Percentiles rank a stretch among this genome's conserved stretches.
Conservation (phyloP, 2,797 vertebrate genomes). For the Micromesistius poutassou region DNA sequence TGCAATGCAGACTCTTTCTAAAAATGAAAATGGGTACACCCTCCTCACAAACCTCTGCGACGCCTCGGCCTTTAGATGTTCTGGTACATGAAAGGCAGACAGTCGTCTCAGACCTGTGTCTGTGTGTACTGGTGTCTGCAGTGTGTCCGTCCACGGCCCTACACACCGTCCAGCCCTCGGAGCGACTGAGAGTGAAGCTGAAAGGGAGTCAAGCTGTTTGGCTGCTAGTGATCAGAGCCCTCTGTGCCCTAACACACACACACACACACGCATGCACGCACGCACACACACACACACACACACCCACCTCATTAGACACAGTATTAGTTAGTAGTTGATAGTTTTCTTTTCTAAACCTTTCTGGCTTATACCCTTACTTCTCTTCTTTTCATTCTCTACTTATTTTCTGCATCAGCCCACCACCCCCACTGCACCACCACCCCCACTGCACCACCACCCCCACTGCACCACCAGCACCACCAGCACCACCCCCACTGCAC, state of each 20-base stretch:
- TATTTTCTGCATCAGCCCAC: slow-evolving; percentile 12
- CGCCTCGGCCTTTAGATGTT: neutral
- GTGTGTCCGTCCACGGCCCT: slow-evolving; percentile 8
- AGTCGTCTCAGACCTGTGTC: neutral
- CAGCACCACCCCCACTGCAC: slow-evolving; percentile 53
- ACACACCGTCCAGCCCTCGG: slow-evolving; percentile 13
- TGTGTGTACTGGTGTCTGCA: neutral
- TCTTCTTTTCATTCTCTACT: neutral
- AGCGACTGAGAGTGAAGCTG: slow-evolving; percentile 42
- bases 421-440: slow-evolving; percentile 30
- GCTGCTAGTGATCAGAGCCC: slow-evolving; percentile 57
- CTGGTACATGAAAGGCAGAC: neutral
- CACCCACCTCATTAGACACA: no score
- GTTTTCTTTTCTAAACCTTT: no score
- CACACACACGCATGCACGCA: neutral
- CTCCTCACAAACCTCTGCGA: neutral
- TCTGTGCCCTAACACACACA: slow-evolving; percentile 32
- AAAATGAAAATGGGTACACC: neutral
- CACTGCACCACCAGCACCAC: slow-evolving; percentile 50
- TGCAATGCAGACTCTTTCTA: no score
- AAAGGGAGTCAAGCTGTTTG: slow-evolving; percentile 53
- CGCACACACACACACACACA: slow-evolving; percentile 6
- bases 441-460: no score
- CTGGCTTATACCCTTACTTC: neutral
- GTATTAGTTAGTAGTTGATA: no score